Conservation (phyloP, 1,140 invertebrate genomes). For the Drosophila persimilis region DNA sequence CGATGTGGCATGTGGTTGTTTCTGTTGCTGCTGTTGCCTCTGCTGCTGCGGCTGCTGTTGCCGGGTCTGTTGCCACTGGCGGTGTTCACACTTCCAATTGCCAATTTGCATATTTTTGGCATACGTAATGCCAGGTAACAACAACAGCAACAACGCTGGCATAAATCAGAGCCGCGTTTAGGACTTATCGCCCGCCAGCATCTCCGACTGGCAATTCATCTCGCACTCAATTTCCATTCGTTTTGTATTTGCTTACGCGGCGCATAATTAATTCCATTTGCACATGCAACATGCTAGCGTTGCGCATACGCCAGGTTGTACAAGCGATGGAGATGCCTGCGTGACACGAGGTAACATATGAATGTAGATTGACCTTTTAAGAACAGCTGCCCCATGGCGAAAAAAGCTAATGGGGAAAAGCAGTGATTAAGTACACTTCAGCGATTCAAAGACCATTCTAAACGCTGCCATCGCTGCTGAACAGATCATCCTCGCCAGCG, state of each 20-base stretch:
- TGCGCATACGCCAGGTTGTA: constrained; percentile 60
- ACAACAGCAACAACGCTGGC: constrained; percentile 30
- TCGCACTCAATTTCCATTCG: constrained; percentile 71
- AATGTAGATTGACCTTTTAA: no score
- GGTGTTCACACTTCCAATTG: constrained; percentile 78
- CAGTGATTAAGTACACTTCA: no score
- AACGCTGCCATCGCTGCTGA: no score
- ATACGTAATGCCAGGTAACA: constrained; percentile 67
- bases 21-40: constrained; percentile 1
- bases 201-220: constrained; percentile 72
- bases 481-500: no score
- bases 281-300: constrained; percentile 72
- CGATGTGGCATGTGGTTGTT: constrained; percentile 1
- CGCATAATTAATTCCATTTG: constrained; percentile 75
- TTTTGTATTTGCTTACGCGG: constrained; percentile 58
- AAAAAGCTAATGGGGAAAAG: no score
- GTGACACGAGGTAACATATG: constrained; percentile 22
- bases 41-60: constrained; percentile 25
- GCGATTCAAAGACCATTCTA: no score
- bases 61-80: constrained; percentile 55
- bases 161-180: constrained; percentile 73
- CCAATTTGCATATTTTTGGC: constrained; percentile 79
- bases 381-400: no score
- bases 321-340: not conserved
- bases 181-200: constrained; percentile 63